phyloP scores from a whole-genome alignment of 2,888 invertebrate species.

The Agrilus cyanescens region DNA sequence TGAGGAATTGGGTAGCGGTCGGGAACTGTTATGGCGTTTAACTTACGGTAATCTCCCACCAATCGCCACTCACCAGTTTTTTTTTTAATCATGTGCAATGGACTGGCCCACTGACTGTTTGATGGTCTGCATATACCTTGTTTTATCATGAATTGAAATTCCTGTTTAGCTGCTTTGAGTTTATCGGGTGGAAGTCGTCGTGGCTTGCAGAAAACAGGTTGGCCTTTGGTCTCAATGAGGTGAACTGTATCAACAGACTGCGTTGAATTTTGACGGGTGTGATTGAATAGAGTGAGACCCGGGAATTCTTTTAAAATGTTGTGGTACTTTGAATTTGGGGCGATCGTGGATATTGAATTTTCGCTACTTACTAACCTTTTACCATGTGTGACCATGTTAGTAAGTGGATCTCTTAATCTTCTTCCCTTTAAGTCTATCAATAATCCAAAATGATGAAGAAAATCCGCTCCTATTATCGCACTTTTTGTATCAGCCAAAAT shows the following conservation, averaged over 20 bases:
- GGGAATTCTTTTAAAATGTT: slow-evolving; percentile 6
- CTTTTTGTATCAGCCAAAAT: neutral
- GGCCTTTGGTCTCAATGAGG: slow-evolving; percentile 18
- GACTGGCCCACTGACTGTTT: no score
- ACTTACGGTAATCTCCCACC: slow-evolving; percentile 20
- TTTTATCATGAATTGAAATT: slow-evolving; percentile 17
- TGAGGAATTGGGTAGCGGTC: slow-evolving; percentile 6
- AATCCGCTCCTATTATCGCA: no score
- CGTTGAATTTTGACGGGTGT: neutral
- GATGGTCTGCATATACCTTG: slow-evolving; percentile 13
- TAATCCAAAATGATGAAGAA: no score
- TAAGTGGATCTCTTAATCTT: no score
- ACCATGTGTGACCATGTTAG: no score
- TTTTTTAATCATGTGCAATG: slow-evolving; percentile 18
- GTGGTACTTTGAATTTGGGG: slow-evolving; percentile 1
- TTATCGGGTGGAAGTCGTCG: slow-evolving; percentile 20
- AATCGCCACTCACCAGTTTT: slow-evolving; percentile 17
- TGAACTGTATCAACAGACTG: slow-evolving; percentile 11
- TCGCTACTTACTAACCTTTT: no score
- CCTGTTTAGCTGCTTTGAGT: slow-evolving; percentile 14
- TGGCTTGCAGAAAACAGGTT: slow-evolving; percentile 16
- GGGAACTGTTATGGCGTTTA: slow-evolving; percentile 11
- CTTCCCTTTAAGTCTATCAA: no score
- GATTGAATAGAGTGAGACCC: neutral
- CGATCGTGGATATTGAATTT: neutral